Conservation (phyloP, 2,888 invertebrate genomes). For the Eristalinus aeneus region DNA sequence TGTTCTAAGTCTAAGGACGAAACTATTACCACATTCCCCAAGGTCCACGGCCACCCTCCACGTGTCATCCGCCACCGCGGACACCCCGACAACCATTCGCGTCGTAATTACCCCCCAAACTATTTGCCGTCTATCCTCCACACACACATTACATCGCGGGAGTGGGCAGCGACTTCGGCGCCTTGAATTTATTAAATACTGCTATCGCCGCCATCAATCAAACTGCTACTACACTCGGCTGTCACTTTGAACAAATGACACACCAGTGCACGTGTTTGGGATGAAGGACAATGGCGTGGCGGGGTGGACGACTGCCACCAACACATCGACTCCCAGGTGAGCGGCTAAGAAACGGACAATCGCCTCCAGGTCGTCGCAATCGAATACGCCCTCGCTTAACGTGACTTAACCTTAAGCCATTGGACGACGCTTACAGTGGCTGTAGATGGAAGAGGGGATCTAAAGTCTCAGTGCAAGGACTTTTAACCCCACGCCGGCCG, state of each 20-base stretch:
- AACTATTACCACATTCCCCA: background rate
- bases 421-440: background rate
- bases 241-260: conserved; percentile 14
- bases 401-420: conserved; percentile 39
- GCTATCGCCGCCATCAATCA: conserved; percentile 24
- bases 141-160: background rate
- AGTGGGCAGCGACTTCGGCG: background rate
- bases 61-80: background rate
- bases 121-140: background rate
- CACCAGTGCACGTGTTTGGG: conserved; percentile 10
- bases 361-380: background rate
- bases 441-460: background rate
- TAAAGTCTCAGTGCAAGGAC: conserved; percentile 32
- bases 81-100: background rate
- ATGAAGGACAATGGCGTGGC: background rate
- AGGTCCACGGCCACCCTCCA: background rate
- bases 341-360: background rate
- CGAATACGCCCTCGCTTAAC: background rate
- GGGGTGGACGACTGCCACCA: background rate
- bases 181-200: conserved; percentile 12
- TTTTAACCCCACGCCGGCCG: conserved; percentile 19
- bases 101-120: conserved; percentile 2
- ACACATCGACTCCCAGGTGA: background rate
- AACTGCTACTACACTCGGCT: conserved; percentile 8
- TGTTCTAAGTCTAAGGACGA: background rate